Percentiles rank a stretch among this genome's conserved stretches.
These are phyloP conservation scores for Scolopax rusticola DNA, from an alignment of 2,797 vertebrate species.

Conservation along the genomic window DNA sequence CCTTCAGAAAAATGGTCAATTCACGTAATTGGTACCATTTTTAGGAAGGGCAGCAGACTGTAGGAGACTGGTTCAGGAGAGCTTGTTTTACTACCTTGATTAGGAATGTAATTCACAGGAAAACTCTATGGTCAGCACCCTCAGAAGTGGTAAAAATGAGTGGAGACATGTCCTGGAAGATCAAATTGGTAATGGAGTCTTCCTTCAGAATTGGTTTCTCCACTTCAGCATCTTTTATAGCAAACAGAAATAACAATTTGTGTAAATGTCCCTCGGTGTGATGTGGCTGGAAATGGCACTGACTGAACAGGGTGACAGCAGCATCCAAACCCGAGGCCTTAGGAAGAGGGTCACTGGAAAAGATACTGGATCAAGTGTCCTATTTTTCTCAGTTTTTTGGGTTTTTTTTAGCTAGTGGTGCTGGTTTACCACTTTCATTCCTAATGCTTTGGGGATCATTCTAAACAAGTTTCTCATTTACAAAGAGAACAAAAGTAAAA, in stretches of 20 bases:
- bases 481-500: neutral
- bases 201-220: neutral
- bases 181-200: neutral
- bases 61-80: neutral
- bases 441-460: neutral
- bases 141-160: neutral
- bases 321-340: neutral
- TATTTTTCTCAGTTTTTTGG: neutral
- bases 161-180: conserved; percentile 5
- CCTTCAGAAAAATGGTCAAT: neutral
- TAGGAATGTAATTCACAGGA: neutral
- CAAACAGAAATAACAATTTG: neutral
- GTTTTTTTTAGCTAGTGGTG: neutral
- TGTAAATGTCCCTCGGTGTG: neutral
- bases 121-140: neutral
- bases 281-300: neutral
- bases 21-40: neutral
- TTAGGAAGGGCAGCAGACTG: neutral
- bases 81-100: neutral
- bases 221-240: neutral
- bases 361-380: neutral
- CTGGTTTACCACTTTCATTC: neutral
- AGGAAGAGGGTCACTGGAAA: neutral
- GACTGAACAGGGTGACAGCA: neutral
- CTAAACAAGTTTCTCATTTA: neutral